These are phyloP conservation scores for Myrmophylax atrothorax DNA, from an alignment of 2,113 vertebrate genomes.

Conservation along the genomic window DNA sequence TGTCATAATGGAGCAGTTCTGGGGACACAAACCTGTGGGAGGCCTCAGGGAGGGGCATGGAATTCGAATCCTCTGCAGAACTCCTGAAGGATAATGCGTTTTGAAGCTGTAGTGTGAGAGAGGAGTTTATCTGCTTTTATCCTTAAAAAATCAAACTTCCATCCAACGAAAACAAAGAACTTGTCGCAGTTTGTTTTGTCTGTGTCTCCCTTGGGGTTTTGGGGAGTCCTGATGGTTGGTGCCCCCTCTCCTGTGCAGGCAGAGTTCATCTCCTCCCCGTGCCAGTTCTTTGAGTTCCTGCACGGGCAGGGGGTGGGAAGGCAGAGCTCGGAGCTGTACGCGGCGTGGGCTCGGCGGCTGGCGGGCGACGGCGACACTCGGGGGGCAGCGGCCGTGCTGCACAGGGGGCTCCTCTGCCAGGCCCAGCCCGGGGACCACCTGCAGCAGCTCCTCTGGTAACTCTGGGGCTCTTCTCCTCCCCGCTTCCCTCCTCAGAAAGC, in stretches of 20 bases:
- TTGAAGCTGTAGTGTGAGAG: background rate
- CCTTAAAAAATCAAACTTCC: background rate
- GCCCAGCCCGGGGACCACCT: background rate
- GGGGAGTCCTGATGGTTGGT: background rate
- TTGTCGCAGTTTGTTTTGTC: rapidly evolving
- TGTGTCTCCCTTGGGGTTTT: background rate
- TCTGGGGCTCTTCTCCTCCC: rapidly evolving
- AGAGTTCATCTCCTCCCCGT: conserved; percentile 27
- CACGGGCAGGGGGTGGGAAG: background rate
- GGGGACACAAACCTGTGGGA: background rate
- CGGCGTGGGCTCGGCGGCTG: conserved; percentile 48
- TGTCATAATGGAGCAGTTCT: rapidly evolving
- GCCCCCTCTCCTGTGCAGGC: background rate
- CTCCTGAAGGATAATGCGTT: rapidly evolving
- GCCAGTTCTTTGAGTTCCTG: conserved; percentile 38
- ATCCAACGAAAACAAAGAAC: rapidly evolving
- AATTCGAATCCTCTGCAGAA: background rate
- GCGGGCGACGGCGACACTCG: background rate
- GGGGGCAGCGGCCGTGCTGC: conserved; percentile 4
- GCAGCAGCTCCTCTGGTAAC: conserved; percentile 39
- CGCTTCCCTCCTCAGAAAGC: too few species aligned
- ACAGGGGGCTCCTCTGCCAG: conserved; percentile 24
- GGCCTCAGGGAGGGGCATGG: background rate
- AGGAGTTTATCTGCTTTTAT: rapidly evolving
- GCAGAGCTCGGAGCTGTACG: background rate